Conservation (phyloP, 2,113 vertebrate species). For the Hystrix cristata region DNA sequence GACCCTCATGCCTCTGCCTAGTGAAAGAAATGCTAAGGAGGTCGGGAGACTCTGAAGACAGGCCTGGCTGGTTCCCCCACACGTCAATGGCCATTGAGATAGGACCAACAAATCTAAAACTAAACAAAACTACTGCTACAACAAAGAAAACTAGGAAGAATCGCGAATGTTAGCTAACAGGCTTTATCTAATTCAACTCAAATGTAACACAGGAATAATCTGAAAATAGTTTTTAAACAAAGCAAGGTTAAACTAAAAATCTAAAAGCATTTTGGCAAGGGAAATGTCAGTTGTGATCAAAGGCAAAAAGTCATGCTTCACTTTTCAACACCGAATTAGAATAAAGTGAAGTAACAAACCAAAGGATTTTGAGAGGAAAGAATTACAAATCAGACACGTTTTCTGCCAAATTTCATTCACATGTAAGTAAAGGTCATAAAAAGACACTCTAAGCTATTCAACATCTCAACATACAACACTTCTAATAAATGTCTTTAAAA, state of each 20-base stretch:
- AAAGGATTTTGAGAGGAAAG: slow-evolving; percentile 48
- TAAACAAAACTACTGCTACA: background rate
- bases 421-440: background rate
- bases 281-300: slow-evolving; percentile 16
- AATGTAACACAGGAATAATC: background rate
- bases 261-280: background rate
- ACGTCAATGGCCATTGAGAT: background rate
- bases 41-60: background rate
- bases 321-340: slow-evolving; percentile 45
- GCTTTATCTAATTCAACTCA: background rate
- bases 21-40: background rate
- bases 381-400: background rate
- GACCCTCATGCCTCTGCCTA: background rate
- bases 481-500: background rate
- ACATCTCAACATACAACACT: background rate
- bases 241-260: slow-evolving; percentile 36
- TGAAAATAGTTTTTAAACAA: slow-evolving; percentile 31
- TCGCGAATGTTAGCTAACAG: background rate
- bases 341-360: slow-evolving; percentile 40
- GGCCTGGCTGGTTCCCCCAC: background rate
- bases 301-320: background rate
- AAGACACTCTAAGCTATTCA: slow-evolving; percentile 1
- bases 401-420: slow-evolving; percentile 13
- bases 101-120: background rate
- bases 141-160: background rate